Conservation (phyloP, 2,113 vertebrate species). For the Emydocephalus ijimae region DNA sequence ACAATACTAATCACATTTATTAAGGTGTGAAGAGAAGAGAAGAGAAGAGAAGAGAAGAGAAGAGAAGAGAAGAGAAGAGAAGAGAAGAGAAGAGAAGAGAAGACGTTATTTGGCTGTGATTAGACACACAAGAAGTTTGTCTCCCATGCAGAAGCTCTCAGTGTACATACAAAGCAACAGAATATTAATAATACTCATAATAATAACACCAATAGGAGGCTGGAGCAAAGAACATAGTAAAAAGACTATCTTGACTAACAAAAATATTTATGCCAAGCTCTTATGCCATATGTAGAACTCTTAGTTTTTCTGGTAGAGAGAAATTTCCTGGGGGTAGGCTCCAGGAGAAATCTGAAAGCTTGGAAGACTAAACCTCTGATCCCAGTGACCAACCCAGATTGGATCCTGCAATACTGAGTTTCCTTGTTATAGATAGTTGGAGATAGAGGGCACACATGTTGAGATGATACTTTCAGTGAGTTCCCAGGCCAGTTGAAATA, state of each 20-base stretch:
- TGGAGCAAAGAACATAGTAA: neutral
- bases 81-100: too few relatives aligned
- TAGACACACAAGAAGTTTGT: neutral
- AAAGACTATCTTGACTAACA: neutral
- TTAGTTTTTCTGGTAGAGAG: neutral
- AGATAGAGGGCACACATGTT: neutral
- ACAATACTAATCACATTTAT: neutral
- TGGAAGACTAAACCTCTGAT: neutral
- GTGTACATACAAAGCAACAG: neutral
- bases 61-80: neutral
- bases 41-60: neutral
- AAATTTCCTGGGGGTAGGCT: neutral
- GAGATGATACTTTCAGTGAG: neutral
- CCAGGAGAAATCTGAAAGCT: neutral
- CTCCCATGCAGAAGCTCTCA: neutral
- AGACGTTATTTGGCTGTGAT: neutral
- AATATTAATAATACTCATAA: neutral
- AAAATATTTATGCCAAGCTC: neutral
- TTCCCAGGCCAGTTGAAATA: neutral
- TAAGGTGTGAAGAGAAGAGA: neutral
- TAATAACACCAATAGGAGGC: neutral
- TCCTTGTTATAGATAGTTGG: neutral
- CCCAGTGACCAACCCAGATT: neutral
- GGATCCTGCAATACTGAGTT: neutral
- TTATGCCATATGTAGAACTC: neutral